Evolutionary conservation across 2,797 vertebrate species (phyloP).

Genomic region (Sebastes hubbsi): DNA sequence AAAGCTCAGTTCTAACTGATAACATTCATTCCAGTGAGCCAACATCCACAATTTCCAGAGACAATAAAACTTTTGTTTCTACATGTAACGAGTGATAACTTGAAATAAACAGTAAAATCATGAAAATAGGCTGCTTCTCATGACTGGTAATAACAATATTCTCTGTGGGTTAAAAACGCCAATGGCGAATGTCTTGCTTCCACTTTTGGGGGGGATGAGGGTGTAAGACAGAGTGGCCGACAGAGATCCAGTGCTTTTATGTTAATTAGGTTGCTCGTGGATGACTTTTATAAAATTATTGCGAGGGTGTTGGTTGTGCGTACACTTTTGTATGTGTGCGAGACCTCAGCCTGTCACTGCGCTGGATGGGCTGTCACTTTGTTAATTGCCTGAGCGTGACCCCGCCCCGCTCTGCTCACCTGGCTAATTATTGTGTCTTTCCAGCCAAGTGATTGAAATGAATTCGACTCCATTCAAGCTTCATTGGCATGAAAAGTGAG

Average conservation of each 20-base stretch:
- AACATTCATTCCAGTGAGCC: neutral
- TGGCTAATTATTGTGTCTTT: slow-evolving; percentile 83
- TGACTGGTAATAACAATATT: neutral
- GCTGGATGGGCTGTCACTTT: slow-evolving; percentile 80
- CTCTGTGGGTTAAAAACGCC: neutral
- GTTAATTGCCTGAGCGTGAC: slow-evolving; percentile 84
- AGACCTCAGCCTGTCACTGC: slow-evolving; percentile 64
- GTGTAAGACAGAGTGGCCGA: neutral
- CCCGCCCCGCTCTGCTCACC: slow-evolving; percentile 75
- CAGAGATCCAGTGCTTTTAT: slow-evolving; percentile 47
- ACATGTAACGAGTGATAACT: neutral
- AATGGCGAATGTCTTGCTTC: neutral
- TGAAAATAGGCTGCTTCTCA: neutral
- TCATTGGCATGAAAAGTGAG: slow-evolving; percentile 59
- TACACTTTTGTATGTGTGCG: slow-evolving; percentile 22
- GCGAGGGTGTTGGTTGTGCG: slow-evolving; percentile 26
- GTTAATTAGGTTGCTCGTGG: slow-evolving; percentile 35
- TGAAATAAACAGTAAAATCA: neutral
- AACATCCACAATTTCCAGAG: neutral
- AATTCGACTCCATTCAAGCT: slow-evolving; percentile 63
- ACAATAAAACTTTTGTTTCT: neutral
- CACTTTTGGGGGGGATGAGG: slow-evolving; percentile 25
- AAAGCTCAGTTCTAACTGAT: neutral
- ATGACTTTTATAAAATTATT: slow-evolving; percentile 13
- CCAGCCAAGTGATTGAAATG: slow-evolving; percentile 62